These are phyloP conservation scores for Rhynchophorus ferrugineus DNA, from an alignment of 1,140 invertebrate species.

Conservation along the genomic window DNA sequence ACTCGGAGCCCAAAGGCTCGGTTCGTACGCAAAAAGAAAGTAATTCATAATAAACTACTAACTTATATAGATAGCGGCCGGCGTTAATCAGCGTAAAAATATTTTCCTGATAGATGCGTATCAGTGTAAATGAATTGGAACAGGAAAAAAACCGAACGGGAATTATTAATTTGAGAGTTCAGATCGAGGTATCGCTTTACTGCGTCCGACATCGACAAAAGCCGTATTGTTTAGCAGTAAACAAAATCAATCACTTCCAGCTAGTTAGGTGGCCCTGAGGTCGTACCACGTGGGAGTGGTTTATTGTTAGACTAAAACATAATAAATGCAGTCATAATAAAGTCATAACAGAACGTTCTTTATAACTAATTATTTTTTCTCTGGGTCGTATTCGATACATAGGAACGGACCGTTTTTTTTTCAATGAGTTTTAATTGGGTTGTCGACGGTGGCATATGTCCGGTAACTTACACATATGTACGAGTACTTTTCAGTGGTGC, in stretches of 20 bases:
- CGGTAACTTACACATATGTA: too few relatives aligned
- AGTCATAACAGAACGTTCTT: background rate
- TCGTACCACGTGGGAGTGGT: background rate
- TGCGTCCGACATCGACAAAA: background rate
- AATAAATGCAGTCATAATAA: background rate
- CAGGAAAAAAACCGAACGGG: background rate
- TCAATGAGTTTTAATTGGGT: too few relatives aligned
- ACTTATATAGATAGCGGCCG: too few relatives aligned
- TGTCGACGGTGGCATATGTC: too few relatives aligned
- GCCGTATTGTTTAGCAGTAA: background rate
- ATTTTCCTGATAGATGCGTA: too few relatives aligned
- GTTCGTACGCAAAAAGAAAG: too few relatives aligned
- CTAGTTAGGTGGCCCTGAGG: background rate
- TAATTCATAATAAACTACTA: too few relatives aligned
- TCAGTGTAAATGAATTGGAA: background rate
- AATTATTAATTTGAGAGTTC: background rate
- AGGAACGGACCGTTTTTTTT: too few relatives aligned
- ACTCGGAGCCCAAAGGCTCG: too few relatives aligned
- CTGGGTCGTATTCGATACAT: slow-evolving; percentile 4
- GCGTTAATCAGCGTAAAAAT: too few relatives aligned
- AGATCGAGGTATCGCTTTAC: background rate
- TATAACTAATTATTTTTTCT: too few relatives aligned
- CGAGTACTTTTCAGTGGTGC: too few relatives aligned
- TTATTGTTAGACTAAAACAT: background rate
- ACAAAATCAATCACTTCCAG: background rate